phyloP scores from a whole-genome alignment of 2,113 vertebrate species.

The Lycaon pictus region DNA sequence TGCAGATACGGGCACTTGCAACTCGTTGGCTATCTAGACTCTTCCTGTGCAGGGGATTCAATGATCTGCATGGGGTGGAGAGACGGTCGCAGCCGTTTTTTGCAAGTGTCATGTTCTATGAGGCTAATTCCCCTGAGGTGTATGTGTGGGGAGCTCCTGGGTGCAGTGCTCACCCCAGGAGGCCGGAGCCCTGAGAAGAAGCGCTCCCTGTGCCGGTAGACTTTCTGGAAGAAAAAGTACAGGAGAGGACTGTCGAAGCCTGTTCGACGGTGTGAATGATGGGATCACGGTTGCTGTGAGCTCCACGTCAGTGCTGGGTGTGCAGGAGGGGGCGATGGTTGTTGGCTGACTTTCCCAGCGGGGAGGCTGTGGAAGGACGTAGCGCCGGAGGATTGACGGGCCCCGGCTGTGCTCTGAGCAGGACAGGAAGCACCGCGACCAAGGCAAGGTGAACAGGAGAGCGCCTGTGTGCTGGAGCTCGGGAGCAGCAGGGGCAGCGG shows the following conservation, averaged over 20 bases:
- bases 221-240: background rate
- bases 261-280: background rate
- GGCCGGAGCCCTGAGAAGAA: background rate
- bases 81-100: background rate
- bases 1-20: background rate
- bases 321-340: background rate
- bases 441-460: background rate
- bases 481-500: no score
- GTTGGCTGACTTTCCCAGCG: fast-evolving
- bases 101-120: background rate
- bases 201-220: background rate
- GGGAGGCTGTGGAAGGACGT: background rate
- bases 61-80: background rate
- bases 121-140: background rate
- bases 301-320: no score
- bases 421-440: background rate
- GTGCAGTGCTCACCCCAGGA: background rate
- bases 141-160: background rate
- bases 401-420: background rate
- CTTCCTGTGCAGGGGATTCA: background rate
- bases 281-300: background rate
- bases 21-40: background rate
- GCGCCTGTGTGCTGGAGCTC: background rate
- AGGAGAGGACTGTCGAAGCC: background rate
- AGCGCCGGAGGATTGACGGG: background rate